phyloP scores from a whole-genome alignment of 2,888 invertebrate species.

The Ferrisia virgata region DNA sequence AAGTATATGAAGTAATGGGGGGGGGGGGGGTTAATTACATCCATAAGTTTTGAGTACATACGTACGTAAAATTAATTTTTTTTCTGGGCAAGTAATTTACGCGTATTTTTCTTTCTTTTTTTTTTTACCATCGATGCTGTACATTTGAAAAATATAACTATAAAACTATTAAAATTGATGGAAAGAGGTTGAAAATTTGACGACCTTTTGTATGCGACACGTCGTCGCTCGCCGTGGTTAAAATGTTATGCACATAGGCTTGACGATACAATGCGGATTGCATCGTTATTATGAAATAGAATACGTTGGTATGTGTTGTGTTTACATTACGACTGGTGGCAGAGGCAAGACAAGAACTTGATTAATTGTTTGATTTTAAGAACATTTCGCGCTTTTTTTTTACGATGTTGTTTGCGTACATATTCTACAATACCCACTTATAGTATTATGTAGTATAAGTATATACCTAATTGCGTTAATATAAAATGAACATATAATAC shows the following conservation, averaged over 20 bases:
- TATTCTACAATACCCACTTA: no score
- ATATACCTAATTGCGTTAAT: not conserved
- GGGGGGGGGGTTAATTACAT: no score
- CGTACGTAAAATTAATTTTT: not conserved
- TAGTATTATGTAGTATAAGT: no score
- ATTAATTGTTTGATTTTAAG: conserved; percentile 9
- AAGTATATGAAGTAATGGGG: no score
- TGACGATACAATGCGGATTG: not conserved
- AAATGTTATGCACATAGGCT: not conserved
- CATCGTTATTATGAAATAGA: not conserved
- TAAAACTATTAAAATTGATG: not conserved
- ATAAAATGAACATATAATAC: not conserved
- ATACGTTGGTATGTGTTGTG: not conserved
- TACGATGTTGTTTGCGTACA: not conserved
- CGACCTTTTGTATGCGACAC: not conserved
- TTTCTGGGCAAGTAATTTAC: not conserved
- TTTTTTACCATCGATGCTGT: not conserved
- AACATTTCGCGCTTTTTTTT: not conserved
- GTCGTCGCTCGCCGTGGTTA: not conserved
- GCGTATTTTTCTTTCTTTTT: not conserved
- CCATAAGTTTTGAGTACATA: no score
- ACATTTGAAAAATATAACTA: not conserved
- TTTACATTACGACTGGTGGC: not conserved
- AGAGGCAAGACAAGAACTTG: not conserved
- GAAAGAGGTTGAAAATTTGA: not conserved